These are phyloP conservation scores for Patella vulgata DNA, from an alignment of 1,140 invertebrate genomes.

Conservation along the genomic window DNA sequence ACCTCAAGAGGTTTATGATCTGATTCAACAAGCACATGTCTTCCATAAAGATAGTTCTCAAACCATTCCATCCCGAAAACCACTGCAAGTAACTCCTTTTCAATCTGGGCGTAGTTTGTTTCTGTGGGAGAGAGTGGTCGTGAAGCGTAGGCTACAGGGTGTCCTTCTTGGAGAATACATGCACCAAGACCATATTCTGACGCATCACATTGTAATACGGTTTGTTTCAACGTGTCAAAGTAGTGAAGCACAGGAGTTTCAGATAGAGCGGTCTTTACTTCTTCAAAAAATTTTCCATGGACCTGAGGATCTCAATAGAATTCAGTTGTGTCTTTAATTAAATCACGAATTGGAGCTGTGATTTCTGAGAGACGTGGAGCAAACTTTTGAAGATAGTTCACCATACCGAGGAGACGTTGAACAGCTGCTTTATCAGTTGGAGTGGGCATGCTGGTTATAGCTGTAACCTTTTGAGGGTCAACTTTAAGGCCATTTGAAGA, in stretches of 20 bases:
- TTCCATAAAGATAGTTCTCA: conserved; percentile 27
- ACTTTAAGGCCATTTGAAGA: conserved; percentile 57
- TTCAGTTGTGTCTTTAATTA: conserved; percentile 11
- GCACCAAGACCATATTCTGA: conserved; percentile 45
- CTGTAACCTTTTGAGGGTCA: conserved; percentile 61
- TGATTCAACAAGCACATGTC: conserved; percentile 12
- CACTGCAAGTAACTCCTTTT: conserved; percentile 32
- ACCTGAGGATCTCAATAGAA: conserved; percentile 19
- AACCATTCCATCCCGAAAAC: conserved; percentile 31
- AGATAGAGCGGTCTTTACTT: too few relatives aligned
- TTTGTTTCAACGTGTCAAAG: conserved; percentile 17
- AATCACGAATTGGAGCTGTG: conserved; percentile 4
- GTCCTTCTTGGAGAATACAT: conserved; percentile 20
- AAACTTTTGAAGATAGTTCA: conserved; percentile 41
- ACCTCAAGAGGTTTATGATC: conserved; percentile 42
- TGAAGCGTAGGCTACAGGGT: conserved; percentile 30
- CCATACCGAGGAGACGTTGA: conserved; percentile 38
- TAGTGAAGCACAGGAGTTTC: not conserved
- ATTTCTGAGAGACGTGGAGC: conserved; percentile 15
- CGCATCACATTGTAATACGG: conserved; percentile 54
- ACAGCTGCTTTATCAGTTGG: conserved; percentile 31
- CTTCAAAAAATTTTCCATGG: conserved; percentile 17
- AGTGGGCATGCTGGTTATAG: conserved; percentile 44
- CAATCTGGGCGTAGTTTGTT: conserved; percentile 31
- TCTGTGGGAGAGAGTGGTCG: too few relatives aligned